Percentiles rank a stretch among this genome's conserved stretches.
Evolutionary conservation across 2,797 vertebrate genomes (phyloP).

Genomic region (Onychomys leucogaster): DNA sequence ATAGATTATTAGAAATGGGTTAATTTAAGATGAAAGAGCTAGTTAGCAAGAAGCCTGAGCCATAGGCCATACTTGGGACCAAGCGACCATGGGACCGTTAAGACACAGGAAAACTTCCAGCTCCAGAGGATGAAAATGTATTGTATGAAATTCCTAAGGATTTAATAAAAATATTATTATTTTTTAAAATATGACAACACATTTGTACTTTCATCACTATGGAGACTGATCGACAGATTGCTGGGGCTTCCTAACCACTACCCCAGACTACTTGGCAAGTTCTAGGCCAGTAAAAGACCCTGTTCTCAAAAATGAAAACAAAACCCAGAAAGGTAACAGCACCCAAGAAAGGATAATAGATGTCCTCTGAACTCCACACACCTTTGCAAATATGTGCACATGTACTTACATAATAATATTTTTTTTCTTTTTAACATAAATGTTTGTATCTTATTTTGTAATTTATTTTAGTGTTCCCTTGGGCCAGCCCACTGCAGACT

Average conservation of each 20-base stretch:
- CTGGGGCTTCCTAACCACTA: not conserved
- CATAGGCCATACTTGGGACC: too few relatives aligned
- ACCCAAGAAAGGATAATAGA: not conserved
- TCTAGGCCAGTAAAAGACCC: not conserved
- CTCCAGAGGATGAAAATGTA: not conserved
- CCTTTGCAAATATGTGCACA: not conserved
- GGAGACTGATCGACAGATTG: not conserved
- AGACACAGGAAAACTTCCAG: too few relatives aligned
- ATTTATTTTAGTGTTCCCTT: not conserved
- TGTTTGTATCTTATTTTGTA: constrained; percentile 3
- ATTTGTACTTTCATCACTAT: not conserved
- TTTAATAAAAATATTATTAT: not conserved
- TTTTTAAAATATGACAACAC: not conserved
- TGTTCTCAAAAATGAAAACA: not conserved
- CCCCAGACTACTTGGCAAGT: not conserved
- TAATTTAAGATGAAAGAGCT: too few relatives aligned
- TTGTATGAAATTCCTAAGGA: not conserved
- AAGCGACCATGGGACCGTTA: too few relatives aligned
- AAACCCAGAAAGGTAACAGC: not conserved
- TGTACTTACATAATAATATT: not conserved
- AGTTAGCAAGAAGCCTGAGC: too few relatives aligned
- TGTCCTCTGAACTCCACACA: not conserved
- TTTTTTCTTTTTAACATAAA: not conserved
- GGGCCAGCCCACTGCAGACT: not conserved
- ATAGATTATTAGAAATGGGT: too few relatives aligned